These are phyloP conservation scores for Paramuricea clavata DNA, from an alignment of 92 coral and sea anemone genomes.

Conservation along the genomic window DNA sequence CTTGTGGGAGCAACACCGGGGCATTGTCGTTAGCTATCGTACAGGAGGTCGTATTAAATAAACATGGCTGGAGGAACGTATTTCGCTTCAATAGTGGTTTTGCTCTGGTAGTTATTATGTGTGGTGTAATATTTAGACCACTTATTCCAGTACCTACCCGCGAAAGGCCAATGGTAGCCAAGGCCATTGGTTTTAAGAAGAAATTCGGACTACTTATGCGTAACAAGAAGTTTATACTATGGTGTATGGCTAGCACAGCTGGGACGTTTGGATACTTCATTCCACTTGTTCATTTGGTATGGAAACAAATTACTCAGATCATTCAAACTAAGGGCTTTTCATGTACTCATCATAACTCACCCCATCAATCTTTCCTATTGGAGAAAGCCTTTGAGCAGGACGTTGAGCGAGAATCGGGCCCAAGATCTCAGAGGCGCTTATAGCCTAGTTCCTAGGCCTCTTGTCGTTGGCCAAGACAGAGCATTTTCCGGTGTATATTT, in stretches of 20 bases:
- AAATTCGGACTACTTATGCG: conserved; percentile 34
- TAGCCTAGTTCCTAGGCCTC: too few relatives aligned
- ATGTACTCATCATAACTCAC: too few relatives aligned
- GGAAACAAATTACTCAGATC: neutral
- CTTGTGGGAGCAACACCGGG: conserved; percentile 94
- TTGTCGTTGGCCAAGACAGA: too few relatives aligned
- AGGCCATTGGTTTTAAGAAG: conserved; percentile 1
- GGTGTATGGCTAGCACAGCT: conserved; percentile 83
- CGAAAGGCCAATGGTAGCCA: neutral
- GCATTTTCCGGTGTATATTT: too few relatives aligned
- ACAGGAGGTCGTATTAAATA: conserved; percentile 79
- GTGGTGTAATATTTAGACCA: conserved; percentile 87
- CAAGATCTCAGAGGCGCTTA: too few relatives aligned
- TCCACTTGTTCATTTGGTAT: conserved; percentile 94
- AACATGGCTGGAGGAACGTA: conserved; percentile 89
- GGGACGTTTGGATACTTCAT: conserved; percentile 96
- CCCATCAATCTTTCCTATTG: too few relatives aligned
- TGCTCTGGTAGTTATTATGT: conserved; percentile 73
- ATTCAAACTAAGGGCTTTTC: too few relatives aligned
- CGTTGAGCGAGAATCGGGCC: too few relatives aligned
- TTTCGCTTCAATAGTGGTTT: conserved; percentile 85
- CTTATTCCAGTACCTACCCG: conserved; percentile 54
- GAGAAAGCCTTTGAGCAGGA: too few relatives aligned
- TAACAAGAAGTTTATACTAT: conserved; percentile 79
- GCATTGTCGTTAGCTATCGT: conserved; percentile 89